Base-by-base conservation (phyloP, 2,113 vertebrate genomes). In the Uropsilus gracilis region DNA sequence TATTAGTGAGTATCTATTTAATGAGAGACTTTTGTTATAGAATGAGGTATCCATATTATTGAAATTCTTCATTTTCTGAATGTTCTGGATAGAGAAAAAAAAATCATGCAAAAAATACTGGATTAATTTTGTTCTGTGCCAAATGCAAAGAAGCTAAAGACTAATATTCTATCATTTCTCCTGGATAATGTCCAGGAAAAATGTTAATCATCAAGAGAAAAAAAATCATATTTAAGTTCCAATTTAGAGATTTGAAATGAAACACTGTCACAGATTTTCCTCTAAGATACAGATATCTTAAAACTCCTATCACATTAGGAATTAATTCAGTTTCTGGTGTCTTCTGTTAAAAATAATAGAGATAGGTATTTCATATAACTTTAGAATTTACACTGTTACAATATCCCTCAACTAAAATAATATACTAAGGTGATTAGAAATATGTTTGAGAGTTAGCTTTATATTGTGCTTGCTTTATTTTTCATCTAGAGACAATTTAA, bases 171-270 rank as follows among this genome's bases (percentile, higher is more conserved):
- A 32, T 80, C 68, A 20, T 10, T 48, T 89, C 46, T 87, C 20
- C 42, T 90, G 42, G 14, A 81, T 66, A 30, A 59, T 85, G 7
- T 82, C 20, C 77, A 83, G 81, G 20, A 81, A 89, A 64, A 4
- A 72, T n/a, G 4, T 22, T 13, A 85, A 32, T 89, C 39, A 86
- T 61, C 6, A 59, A 12, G 24, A 44, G 22, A 57, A 69, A 81
- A n/a, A 59, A 81, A 37, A 61, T 59, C 46, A 37, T 66, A 76
- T 88, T 81, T 90, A 94, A 86, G 3, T 72, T 87, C 20, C 7
- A 90, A 94, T 85, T 90, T 85, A 80, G 42, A 63, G 14, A 75
- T 4, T 77, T 94, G 57, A 34, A 95, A 39, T 64, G 16, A 88
- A 48, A 85, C 39, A 76, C 4, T 57, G 14, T 48, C 37, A 42